Conservation (phyloP, 2,113 vertebrate genomes). For the Spea bombifrons region DNA sequence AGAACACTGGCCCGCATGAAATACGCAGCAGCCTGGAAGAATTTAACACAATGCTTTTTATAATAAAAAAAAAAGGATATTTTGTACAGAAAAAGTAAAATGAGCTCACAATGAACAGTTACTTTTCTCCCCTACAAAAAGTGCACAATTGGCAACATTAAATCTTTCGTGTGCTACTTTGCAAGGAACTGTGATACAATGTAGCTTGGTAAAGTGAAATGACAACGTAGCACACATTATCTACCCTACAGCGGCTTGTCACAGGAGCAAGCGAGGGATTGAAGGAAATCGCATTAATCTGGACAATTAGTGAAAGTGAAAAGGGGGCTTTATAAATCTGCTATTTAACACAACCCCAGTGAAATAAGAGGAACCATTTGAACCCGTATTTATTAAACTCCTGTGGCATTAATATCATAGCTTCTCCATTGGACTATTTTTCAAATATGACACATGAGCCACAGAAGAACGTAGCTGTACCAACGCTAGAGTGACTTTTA, state of each 20-base stretch:
- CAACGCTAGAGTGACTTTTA: too few relatives aligned
- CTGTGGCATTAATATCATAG: too few relatives aligned
- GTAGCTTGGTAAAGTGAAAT: slow-evolving; percentile 75
- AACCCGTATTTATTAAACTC: too few relatives aligned
- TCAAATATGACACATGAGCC: too few relatives aligned
- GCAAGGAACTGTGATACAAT: slow-evolving; percentile 72
- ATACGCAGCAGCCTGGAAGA: slow-evolving; percentile 84
- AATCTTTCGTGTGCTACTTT: slow-evolving; percentile 78
- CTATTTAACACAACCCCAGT: too few relatives aligned
- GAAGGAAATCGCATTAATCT: slow-evolving; percentile 53
- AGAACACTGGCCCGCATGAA: slow-evolving; percentile 82
- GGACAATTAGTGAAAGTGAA: slow-evolving; percentile 10
- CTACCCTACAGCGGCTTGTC: slow-evolving; percentile 50
- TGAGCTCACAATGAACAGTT: slow-evolving; percentile 99
- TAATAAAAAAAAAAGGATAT: slow-evolving; percentile 76
- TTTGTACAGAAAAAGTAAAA: slow-evolving; percentile 91
- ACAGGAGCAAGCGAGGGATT: slow-evolving; percentile 51
- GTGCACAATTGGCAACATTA: slow-evolving; percentile 91
- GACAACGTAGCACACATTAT: slow-evolving; percentile 63
- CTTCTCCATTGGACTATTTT: too few relatives aligned
- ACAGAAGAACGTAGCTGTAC: too few relatives aligned
- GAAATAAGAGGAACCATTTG: too few relatives aligned
- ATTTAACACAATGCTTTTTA: slow-evolving; percentile 80
- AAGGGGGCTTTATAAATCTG: too few relatives aligned
- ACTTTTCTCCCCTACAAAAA: slow-evolving; percentile 76